Conservation (phyloP, 1,140 invertebrate species). For the Ditylenchus dipsaci region DNA sequence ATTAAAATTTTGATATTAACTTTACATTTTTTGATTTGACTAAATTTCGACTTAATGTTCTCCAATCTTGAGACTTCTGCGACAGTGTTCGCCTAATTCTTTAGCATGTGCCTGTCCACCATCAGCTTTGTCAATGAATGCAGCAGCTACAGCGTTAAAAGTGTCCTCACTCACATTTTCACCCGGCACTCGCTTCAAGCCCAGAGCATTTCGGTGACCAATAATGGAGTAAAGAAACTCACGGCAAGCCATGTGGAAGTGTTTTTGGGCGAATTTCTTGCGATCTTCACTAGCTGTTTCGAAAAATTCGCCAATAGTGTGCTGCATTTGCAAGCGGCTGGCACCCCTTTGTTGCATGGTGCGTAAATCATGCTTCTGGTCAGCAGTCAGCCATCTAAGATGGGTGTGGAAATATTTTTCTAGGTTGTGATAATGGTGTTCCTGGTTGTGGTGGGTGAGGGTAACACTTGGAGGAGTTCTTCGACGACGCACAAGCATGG, state of each 20-base stretch:
- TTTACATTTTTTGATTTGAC: too few relatives aligned
- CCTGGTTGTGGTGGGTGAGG: neutral
- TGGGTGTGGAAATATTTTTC: constrained; percentile 43
- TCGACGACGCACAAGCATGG: neutral
- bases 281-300: neutral
- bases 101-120: neutral
- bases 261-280: neutral
- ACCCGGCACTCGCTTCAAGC: neutral
- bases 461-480: neutral
- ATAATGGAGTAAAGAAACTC: neutral
- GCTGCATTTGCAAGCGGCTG: neutral
- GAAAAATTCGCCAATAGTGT: neutral
- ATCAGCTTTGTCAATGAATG: neutral
- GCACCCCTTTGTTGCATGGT: neutral
- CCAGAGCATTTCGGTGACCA: neutral
- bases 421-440: constrained; percentile 18
- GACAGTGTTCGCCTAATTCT: neutral
- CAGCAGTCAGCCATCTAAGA: constrained; percentile 36
- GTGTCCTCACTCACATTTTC: neutral
- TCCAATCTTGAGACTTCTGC: neutral
- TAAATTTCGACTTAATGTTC: too few relatives aligned
- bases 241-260: neutral
- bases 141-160: neutral
- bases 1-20: too few relatives aligned
- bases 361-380: constrained; percentile 25